Base-by-base conservation (phyloP, 2,888 invertebrate genomes). In the Diabrotica balteata region DNA sequence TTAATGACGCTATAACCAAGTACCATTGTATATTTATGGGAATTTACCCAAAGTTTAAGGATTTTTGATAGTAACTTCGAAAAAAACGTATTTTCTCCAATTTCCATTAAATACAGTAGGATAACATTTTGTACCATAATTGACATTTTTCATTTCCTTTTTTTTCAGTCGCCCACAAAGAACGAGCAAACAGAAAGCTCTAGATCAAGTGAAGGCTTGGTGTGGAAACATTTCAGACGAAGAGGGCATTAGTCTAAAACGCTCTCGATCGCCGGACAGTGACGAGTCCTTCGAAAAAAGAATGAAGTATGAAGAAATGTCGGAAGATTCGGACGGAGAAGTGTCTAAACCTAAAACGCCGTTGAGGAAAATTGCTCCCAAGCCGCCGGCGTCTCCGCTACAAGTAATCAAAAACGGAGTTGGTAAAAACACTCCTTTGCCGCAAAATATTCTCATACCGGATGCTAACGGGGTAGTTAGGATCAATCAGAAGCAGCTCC, bases 191-290 rank as follows among this genome's bases (percentile, higher is more conserved):
- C 91, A 90, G 59, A 92, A 92, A 75, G 93, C 93, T 0, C 85
- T 93, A 81, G 92, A 92, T 82, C 93, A 93, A 81, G 93, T 94
- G 64, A 94, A 94, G 80, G 91, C 91, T 68, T 94, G 94, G 94
- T 93, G 92, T 75, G 92, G 92, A 10, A 90, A 87, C 0, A 88
- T 87, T 80, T 86, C 86, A 53, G 86, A 88, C 7, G 87, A 87
- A 22, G 88, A 87, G 49, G 74, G 8, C 65, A 77, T 54, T 64
- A 68, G 45, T 69, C 65, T 73, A 9, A 81, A 81, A 66, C 70
- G 80, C 4, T 47, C 68, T 10, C 43, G 65, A 46, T 62, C 65
- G n/a, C 68, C 68, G 4, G 80, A 80, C 61, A 81, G 80, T 66
- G 84, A 84, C 63, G 84, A 84, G 54, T 80, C 82, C 1, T 81